phyloP scores from a whole-genome alignment of 1,140 invertebrate genomes.

The Bombus affinis region DNA sequence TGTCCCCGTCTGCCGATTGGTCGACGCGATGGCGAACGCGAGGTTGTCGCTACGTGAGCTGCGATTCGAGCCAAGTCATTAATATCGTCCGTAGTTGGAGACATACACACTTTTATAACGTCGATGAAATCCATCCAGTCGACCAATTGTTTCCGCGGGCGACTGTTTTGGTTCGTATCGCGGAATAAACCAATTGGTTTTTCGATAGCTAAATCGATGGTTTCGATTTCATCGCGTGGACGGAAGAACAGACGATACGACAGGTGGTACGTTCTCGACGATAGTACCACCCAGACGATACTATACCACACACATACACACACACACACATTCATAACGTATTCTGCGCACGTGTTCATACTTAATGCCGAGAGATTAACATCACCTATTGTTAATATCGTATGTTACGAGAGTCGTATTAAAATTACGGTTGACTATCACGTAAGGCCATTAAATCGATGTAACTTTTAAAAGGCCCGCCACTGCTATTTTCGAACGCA shows the following conservation, averaged over 20 bases:
- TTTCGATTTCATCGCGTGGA: neutral
- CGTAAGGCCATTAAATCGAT: neutral
- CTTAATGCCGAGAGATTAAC: slow-evolving; percentile 18
- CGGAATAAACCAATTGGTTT: neutral
- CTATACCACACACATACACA: no score
- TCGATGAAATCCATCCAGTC: slow-evolving; percentile 18
- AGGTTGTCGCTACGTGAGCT: slow-evolving; percentile 67
- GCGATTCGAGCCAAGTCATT: slow-evolving; percentile 63
- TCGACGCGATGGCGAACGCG: slow-evolving; percentile 57
- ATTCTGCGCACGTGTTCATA: slow-evolving; percentile 7
- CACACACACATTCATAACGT: neutral
- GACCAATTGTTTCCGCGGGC: slow-evolving; percentile 18
- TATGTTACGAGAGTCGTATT: neutral
- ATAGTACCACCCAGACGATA: no score
- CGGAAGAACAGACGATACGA: neutral
- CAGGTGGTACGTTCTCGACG: neutral
- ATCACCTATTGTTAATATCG: slow-evolving; percentile 29
- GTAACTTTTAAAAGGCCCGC: neutral
- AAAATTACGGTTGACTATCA: neutral
- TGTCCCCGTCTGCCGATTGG: slow-evolving; percentile 63
- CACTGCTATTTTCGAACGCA: neutral
- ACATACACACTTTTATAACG: slow-evolving; percentile 21
- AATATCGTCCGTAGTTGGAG: slow-evolving; percentile 49
- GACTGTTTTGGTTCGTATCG: neutral
- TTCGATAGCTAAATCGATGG: neutral